Evolutionary conservation across 2,888 invertebrate genomes (phyloP).

Genomic region (Laothoe populi): DNA sequence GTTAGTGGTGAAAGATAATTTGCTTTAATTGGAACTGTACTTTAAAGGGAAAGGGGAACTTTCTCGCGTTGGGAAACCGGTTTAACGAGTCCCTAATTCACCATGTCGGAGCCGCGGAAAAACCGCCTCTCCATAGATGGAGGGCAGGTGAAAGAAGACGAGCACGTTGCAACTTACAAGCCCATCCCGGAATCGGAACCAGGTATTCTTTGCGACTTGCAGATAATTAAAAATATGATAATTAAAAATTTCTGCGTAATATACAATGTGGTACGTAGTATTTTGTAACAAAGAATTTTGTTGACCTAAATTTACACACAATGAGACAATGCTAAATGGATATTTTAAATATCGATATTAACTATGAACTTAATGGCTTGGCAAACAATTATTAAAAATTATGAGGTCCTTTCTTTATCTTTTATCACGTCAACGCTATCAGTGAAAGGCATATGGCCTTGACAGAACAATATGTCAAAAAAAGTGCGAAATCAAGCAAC

Average conservation of each 20-base stretch:
- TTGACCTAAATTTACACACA: background rate
- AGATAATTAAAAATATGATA: background rate
- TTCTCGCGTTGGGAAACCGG: conserved; percentile 56
- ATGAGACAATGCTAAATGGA: no score
- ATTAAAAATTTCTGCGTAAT: background rate
- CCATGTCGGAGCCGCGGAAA: conserved; percentile 76
- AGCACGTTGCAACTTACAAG: conserved; percentile 81
- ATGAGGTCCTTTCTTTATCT: conserved; percentile 31
- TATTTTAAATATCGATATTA: background rate
- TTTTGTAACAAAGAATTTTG: background rate
- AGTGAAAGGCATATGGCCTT: conserved; percentile 37
- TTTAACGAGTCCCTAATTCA: conserved; percentile 51
- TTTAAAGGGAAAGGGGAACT: conserved; percentile 51
- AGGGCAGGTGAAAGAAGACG: conserved; percentile 79
- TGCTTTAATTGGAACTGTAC: conserved; percentile 43
- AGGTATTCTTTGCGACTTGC: conserved; percentile 62
- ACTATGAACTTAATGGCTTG: background rate
- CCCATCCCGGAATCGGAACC: conserved; percentile 84
- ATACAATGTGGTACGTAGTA: background rate
- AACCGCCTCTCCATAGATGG: conserved; percentile 76
- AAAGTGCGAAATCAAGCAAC: conserved; percentile 31
- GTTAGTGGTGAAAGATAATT: conserved; percentile 46
- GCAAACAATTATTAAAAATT: background rate
- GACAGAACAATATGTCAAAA: conserved; percentile 56
- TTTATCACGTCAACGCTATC: conserved; percentile 39